Evolutionary conservation across 1,140 invertebrate species (phyloP).

Genomic region (Agraylea sexmaculata): DNA sequence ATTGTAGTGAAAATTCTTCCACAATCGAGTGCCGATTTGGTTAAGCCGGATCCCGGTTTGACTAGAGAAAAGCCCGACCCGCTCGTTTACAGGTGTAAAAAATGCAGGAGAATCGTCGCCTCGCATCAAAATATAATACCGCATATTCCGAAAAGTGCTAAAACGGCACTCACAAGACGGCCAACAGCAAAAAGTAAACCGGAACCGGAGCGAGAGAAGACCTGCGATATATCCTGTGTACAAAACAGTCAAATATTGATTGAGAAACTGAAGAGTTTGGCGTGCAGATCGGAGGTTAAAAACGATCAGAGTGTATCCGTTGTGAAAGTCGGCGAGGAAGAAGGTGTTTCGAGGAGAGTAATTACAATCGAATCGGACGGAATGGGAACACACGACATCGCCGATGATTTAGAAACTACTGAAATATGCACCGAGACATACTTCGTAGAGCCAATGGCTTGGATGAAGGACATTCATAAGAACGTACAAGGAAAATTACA

Average conservation of each 20-base stretch:
- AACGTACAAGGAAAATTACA: conserved; percentile 64
- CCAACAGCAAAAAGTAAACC: conserved; percentile 13
- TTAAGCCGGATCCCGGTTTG: conserved; percentile 70
- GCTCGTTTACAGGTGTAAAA: conserved; percentile 66
- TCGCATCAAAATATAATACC: conserved; percentile 63
- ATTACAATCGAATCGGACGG: conserved; percentile 22
- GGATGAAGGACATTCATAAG: conserved; percentile 64
- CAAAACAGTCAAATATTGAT: conserved; percentile 36
- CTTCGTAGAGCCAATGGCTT: conserved; percentile 70
- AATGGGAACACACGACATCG: conserved; percentile 27
- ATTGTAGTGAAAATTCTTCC: conserved; percentile 66
- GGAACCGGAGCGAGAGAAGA: conserved; percentile 8
- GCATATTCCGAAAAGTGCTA: conserved; percentile 46
- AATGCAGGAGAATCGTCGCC: conserved; percentile 67
- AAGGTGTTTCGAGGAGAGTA: conserved; percentile 4
- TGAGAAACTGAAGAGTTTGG: conserved; percentile 31
- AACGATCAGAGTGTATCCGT: background rate
- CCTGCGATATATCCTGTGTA: conserved; percentile 24
- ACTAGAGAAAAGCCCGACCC: conserved; percentile 64
- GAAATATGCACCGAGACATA: conserved; percentile 54
- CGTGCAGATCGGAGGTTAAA: conserved; percentile 8
- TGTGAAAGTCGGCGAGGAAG: background rate
- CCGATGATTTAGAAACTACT: conserved; percentile 23
- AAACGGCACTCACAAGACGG: conserved; percentile 28
- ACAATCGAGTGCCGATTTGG: conserved; percentile 58